Evolutionary conservation across 2,888 invertebrate genomes (phyloP).

Genomic region (Nemotelus nigrinus): DNA sequence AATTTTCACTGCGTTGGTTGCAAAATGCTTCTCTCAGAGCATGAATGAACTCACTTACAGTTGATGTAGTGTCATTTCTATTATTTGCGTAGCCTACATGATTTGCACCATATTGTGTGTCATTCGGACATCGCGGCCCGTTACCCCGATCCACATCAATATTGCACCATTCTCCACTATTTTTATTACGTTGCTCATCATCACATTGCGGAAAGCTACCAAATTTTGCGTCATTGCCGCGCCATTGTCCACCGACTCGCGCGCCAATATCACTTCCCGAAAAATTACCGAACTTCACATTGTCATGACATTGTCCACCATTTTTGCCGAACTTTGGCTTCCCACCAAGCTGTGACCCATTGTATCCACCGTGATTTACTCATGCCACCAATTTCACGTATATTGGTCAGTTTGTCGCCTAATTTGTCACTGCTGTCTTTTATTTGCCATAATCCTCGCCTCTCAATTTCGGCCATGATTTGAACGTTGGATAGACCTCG

Average conservation of each 20-base stretch:
- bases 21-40: not conserved
- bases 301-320: not conserved
- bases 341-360: not conserved
- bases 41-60: not conserved
- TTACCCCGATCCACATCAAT: not conserved
- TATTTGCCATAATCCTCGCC: not conserved
- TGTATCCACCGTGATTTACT: conserved; percentile 1
- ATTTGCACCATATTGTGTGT: not conserved
- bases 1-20: not conserved
- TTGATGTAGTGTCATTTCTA: not conserved
- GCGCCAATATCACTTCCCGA: not conserved
- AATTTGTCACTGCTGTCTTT: not conserved
- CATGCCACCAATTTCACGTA: not conserved
- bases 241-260: not conserved
- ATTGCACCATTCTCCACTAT: not conserved
- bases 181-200: not conserved
- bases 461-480: not conserved
- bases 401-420: conserved; percentile 1
- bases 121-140: not conserved
- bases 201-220: not conserved
- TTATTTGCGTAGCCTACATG: not conserved
- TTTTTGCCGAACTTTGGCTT: not conserved
- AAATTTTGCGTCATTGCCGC: not conserved
- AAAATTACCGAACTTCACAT: conserved; percentile 1
- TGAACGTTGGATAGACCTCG: not conserved